Base-by-base conservation (phyloP, 2,113 vertebrate genomes). In the Lepus europaeus region DNA sequence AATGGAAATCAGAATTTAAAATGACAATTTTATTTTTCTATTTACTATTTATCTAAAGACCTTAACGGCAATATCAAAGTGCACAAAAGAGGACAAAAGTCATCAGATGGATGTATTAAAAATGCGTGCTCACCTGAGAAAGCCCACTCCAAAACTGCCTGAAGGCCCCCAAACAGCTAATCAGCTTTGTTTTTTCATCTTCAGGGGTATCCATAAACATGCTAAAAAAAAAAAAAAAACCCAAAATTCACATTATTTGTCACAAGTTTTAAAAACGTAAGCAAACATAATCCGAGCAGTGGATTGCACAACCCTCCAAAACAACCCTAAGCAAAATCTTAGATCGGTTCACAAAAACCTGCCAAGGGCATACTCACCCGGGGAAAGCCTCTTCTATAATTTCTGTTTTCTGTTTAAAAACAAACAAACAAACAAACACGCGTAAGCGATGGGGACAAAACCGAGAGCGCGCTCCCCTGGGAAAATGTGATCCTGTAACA, bases 171-270 rank as follows among this genome's bases (percentile, higher is more conserved):
- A 99, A 98, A 97, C 99, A 99, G 97, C 99, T 99, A 97, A 99
- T 98, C 51, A 99, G 98, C 94, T 99, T 99, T 39, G 99, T 99
- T 97, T 99, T 99, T 96, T 99, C 99, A 98, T 99, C 99, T 97
- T 99, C 99, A 59, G 99, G 99, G 49, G 99, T 99, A 98, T 99
- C 99, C 99, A 99, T 99, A 97, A 99, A 99, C 99, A 99, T 99
- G 45, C 99, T 99, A 93, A 84, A 70, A 89, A 97, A 95, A 93
- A 33, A 33, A 33, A 33, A 20, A 92, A 51, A 61, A 20, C 56
- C 56, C 88, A 96, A 95, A 97, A 95, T 25, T 13, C 63, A 22
- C 29, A 56, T 91, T 86, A 94, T 73, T 89, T 91, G 70, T 36
- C 31, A 90, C 25, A 19, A 76, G 74, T 97, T 81, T 82, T 14